Conservation (phyloP, 2,797 vertebrate species). For the Melanotaenia maccullochi region DNA sequence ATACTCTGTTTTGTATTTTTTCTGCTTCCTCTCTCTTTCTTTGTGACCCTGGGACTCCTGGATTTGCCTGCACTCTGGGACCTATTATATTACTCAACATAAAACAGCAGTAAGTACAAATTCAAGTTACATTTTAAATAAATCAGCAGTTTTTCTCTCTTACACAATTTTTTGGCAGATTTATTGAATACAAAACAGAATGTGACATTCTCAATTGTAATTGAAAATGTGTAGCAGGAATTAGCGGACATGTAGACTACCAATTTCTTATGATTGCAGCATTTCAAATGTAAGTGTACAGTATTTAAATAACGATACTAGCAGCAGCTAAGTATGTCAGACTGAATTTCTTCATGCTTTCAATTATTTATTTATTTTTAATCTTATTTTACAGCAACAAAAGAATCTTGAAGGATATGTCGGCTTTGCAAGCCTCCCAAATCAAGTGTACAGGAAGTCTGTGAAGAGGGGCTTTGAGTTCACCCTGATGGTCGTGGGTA, state of each 20-base stretch:
- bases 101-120: constrained; percentile 82
- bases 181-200: background rate
- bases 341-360: constrained; percentile 12
- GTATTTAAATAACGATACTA: background rate
- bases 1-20: constrained; percentile 40
- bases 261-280: background rate
- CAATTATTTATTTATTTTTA: constrained; percentile 23
- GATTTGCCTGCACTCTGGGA: constrained; percentile 29
- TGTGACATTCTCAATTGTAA: background rate
- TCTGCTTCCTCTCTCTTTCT: constrained; percentile 24
- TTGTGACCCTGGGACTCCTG: constrained; percentile 36
- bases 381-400: constrained; percentile 87
- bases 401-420: constrained; percentile 99
- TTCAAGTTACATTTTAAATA: background rate
- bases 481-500: constrained; percentile 99
- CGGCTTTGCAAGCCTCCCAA: constrained; percentile 98
- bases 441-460: constrained; percentile 99
- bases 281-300: background rate
- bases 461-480: constrained; percentile 99
- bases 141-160: background rate
- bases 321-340: background rate
- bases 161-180: no score
- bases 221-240: background rate
- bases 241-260: background rate
- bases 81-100: constrained; percentile 27